Conservation (phyloP, 2,888 invertebrate species). For the Saturnia pavonia region DNA sequence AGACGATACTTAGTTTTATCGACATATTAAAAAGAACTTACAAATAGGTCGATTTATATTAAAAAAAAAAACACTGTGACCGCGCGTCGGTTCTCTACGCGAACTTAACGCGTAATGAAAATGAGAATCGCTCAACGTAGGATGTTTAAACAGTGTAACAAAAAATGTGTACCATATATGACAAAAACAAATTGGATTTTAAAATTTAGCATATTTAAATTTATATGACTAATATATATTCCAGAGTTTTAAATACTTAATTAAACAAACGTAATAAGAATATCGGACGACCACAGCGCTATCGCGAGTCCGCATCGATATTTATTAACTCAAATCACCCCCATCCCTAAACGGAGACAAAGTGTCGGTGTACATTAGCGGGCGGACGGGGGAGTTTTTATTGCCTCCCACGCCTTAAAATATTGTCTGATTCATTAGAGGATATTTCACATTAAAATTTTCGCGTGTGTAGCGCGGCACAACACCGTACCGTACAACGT, state of each 20-base stretch:
- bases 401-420: slow-evolving; percentile 79
- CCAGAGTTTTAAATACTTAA: slow-evolving; percentile 15
- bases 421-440: slow-evolving; percentile 83
- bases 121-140: no score
- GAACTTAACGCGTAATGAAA: not conserved
- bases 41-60: slow-evolving; percentile 8
- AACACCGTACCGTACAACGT: slow-evolving; percentile 44
- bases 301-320: slow-evolving; percentile 70
- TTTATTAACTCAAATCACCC: slow-evolving; percentile 69
- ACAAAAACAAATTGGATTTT: no score
- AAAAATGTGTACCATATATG: no score
- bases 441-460: slow-evolving; percentile 80
- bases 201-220: not conserved
- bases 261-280: slow-evolving; percentile 35
- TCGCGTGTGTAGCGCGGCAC: slow-evolving; percentile 66
- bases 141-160: no score
- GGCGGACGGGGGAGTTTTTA: slow-evolving; percentile 72
- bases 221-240: not conserved
- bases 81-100: not conserved
- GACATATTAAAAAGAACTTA: slow-evolving; percentile 25
- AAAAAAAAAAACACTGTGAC: not conserved
- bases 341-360: slow-evolving; percentile 73
- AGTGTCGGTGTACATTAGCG: slow-evolving; percentile 77
- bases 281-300: slow-evolving; percentile 26
- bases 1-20: slow-evolving; percentile 35